Conservation (phyloP, 2,797 vertebrate species). For the Chrosomus eos region DNA sequence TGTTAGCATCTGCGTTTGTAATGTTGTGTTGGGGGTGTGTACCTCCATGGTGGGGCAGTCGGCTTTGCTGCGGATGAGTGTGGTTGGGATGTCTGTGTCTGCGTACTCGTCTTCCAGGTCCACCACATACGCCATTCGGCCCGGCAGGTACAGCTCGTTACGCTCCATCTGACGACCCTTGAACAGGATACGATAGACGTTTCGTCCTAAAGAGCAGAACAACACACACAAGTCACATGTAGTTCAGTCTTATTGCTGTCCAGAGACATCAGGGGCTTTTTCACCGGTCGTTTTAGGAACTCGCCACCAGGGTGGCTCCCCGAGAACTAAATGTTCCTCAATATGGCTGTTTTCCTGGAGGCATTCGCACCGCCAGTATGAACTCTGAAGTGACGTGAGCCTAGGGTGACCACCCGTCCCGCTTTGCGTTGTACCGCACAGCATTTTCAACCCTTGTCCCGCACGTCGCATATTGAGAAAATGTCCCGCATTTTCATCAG, state of each 20-base stretch:
- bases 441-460: too few species aligned
- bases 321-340: too few species aligned
- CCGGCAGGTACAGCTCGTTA: slow-evolving; percentile 95
- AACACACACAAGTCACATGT: background rate
- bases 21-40: slow-evolving; percentile 11
- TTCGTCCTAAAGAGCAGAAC: slow-evolving; percentile 80
- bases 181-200: slow-evolving; percentile 92
- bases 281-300: too few species aligned
- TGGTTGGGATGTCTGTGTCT: slow-evolving; percentile 95
- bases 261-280: background rate
- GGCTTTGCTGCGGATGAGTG: slow-evolving; percentile 95
- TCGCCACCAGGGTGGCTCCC: too few species aligned
- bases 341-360: too few species aligned
- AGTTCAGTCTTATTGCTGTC: background rate
- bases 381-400: too few species aligned
- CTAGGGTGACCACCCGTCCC: too few species aligned
- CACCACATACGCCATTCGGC: slow-evolving; percentile 96
- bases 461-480: too few species aligned
- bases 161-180: slow-evolving; percentile 85
- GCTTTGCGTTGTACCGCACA: too few species aligned
- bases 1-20: background rate
- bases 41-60: slow-evolving; percentile 99
- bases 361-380: too few species aligned
- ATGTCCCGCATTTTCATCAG: too few species aligned
- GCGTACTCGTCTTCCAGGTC: slow-evolving; percentile 97